Percentiles rank a stretch among this genome's conserved stretches.
phyloP scores from a whole-genome alignment of 92 coral and sea anemone species.

The Muricea muricata region DNA sequence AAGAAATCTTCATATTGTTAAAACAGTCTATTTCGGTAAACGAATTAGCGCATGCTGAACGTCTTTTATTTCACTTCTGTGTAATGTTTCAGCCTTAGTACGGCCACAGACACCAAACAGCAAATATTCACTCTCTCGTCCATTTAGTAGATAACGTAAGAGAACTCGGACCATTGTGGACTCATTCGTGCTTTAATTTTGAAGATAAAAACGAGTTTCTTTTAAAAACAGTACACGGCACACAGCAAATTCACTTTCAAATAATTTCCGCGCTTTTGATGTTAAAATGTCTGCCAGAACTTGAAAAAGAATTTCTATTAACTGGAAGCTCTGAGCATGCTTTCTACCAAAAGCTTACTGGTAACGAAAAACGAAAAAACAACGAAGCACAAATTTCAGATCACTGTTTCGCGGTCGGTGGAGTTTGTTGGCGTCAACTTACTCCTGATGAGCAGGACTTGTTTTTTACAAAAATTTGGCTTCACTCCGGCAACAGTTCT shows the following conservation, averaged over 20 bases:
- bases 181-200: constrained; percentile 62
- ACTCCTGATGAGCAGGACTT: not conserved
- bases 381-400: not conserved
- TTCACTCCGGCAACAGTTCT: not conserved
- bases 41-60: constrained; percentile 42
- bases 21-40: constrained; percentile 8
- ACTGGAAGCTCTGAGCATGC: constrained; percentile 16
- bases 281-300: constrained; percentile 53
- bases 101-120: constrained; percentile 26
- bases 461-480: not conserved
- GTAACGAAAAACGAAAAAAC: not conserved
- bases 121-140: constrained; percentile 15
- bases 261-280: constrained; percentile 61
- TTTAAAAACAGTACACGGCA: constrained; percentile 54
- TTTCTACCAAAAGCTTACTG: constrained; percentile 54
- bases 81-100: constrained; percentile 34
- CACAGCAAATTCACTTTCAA: constrained; percentile 57
- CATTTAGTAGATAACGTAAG: not conserved
- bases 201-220: constrained; percentile 63
- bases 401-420: not conserved
- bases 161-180: constrained; percentile 65
- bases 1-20: constrained; percentile 46
- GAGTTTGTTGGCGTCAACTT: not conserved
- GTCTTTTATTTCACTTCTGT: constrained; percentile 52
- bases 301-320: constrained; percentile 37